phyloP scores from a whole-genome alignment of 1,140 invertebrate species.

The Battus philenor region DNA sequence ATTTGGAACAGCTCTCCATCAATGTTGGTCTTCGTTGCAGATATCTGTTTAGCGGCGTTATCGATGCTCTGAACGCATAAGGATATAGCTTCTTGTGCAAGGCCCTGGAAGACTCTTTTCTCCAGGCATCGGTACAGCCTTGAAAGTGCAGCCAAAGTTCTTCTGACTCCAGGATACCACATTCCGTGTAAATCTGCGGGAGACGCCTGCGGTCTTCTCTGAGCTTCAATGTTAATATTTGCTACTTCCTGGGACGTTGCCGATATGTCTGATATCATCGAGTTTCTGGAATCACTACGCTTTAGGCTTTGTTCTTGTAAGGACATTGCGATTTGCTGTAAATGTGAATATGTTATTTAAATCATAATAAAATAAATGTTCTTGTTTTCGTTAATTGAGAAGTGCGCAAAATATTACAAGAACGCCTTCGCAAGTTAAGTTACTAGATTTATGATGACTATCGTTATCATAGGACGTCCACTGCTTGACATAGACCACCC shows the following conservation, averaged over 20 bases:
- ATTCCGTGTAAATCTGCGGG: constrained; percentile 98
- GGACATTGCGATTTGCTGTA: constrained; percentile 83
- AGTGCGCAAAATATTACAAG: no score
- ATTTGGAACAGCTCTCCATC: constrained; percentile 98
- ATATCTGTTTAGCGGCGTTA: constrained; percentile 84
- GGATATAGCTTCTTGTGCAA: constrained; percentile 96
- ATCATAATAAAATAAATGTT: no score
- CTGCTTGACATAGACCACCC: no score
- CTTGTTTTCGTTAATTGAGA: no score
- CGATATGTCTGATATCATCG: constrained; percentile 81
- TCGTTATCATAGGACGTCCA: no score
- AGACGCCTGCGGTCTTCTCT: constrained; percentile 77
- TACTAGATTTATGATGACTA: no score
- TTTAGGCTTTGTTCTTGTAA: constrained; percentile 80
- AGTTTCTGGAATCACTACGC: constrained; percentile 81
- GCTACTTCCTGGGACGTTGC: constrained; percentile 80
- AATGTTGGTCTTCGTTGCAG: constrained; percentile 80
- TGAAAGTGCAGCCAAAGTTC: constrained; percentile 96
- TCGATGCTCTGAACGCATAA: constrained; percentile 94
- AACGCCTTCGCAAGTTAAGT: no score
- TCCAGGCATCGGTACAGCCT: constrained; percentile 97
- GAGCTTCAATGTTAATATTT: constrained; percentile 71
- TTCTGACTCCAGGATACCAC: constrained; percentile 98
- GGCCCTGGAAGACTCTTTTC: constrained; percentile 94
- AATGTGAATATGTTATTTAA: no score